Evolutionary conservation across 1,140 invertebrate genomes (phyloP).

Genomic region (Heliconius eleuchia): DNA sequence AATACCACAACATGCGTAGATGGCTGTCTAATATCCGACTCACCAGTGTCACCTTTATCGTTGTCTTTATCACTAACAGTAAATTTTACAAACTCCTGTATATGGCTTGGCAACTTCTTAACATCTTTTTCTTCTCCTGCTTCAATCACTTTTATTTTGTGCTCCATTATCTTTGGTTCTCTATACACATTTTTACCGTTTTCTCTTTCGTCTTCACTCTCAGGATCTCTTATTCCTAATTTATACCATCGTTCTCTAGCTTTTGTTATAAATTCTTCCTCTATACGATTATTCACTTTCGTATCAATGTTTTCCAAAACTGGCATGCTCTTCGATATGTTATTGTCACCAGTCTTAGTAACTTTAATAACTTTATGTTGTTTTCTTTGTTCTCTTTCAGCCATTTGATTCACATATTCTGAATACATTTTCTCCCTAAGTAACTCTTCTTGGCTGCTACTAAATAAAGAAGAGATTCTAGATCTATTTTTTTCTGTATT

Average conservation of each 20-base stretch:
- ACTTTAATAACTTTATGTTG: conserved; percentile 90
- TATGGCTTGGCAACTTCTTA: conserved; percentile 86
- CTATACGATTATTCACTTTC: conserved; percentile 82
- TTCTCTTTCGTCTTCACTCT: conserved; percentile 77
- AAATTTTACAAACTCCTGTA: conserved; percentile 87
- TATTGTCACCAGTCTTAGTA: conserved; percentile 55
- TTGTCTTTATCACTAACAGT: conserved; percentile 81
- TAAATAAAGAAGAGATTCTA: conserved; percentile 55
- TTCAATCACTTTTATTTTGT: conserved; percentile 83
- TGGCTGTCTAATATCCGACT: conserved; percentile 57
- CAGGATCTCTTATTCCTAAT: conserved; percentile 83
- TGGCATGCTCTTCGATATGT: conserved; percentile 65
- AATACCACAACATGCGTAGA: conserved; percentile 76
- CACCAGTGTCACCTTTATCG: conserved; percentile 75
- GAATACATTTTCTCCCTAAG: conserved; percentile 88
- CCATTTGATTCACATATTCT: conserved; percentile 90
- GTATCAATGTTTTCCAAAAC: conserved; percentile 62
- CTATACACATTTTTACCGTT: conserved; percentile 58
- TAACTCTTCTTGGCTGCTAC: conserved; percentile 84
- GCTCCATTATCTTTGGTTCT: conserved; percentile 80
- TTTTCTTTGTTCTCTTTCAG: conserved; percentile 88
- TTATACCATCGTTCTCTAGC: conserved; percentile 84
- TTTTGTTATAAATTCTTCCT: conserved; percentile 87
- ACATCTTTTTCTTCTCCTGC: conserved; percentile 83
- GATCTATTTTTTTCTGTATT: conserved; percentile 36